Evolutionary conservation across 2,113 vertebrate species (phyloP).

Genomic region (Cottus gobio): DNA sequence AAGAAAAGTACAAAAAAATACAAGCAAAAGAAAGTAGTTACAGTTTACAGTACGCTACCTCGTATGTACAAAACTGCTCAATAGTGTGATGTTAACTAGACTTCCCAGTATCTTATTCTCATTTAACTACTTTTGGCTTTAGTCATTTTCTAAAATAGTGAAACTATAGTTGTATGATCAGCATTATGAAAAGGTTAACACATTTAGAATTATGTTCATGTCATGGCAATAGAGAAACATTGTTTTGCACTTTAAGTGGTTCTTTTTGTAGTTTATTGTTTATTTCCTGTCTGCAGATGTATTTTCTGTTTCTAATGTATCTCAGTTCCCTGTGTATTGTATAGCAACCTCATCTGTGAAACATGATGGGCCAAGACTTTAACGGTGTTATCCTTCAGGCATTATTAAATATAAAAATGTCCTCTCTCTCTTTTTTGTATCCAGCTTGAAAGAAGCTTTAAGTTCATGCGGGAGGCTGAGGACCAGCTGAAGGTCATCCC

Average conservation of each 20-base stretch:
- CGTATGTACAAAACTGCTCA: not conserved
- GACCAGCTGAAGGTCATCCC: slow-evolving; percentile 98
- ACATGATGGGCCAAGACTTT: not conserved
- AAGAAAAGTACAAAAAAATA: not conserved
- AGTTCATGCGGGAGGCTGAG: slow-evolving; percentile 94
- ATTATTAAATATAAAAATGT: slow-evolving; percentile 1
- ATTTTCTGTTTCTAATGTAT: not conserved
- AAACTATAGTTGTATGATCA: not conserved
- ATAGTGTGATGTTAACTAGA: not conserved
- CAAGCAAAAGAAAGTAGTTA: not conserved
- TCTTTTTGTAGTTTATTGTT: not conserved
- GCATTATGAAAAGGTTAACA: not conserved
- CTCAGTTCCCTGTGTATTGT: not conserved
- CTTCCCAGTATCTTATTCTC: not conserved
- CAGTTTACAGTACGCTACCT: not conserved
- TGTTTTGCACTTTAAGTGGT: not conserved
- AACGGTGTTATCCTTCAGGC: not conserved
- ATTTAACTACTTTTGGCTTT: not conserved
- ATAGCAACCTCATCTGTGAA: not conserved
- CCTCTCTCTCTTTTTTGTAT: not conserved
- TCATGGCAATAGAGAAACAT: not conserved
- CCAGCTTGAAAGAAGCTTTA: slow-evolving; percentile 94
- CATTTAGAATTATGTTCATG: not conserved
- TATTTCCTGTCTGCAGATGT: not conserved
- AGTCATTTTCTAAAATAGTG: not conserved